phyloP scores from a whole-genome alignment of 1,140 invertebrate genomes.

The Drosophila sturtevanti region DNA sequence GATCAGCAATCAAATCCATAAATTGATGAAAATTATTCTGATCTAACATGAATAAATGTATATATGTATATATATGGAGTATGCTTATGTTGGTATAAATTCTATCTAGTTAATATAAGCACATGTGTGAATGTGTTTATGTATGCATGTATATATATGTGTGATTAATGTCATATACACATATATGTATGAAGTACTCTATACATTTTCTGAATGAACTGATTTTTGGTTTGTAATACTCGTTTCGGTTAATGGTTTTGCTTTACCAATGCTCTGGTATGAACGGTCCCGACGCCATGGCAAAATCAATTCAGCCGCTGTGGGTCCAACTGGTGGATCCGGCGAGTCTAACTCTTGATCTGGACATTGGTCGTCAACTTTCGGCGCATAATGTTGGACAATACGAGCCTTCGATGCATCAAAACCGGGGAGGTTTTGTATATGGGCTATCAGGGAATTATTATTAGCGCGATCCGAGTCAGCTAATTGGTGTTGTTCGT shows the following conservation, averaged over 20 bases:
- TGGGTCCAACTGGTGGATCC: conserved; percentile 85
- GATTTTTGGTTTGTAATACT: conserved; percentile 27
- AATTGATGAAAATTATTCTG: too few relatives aligned
- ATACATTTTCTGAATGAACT: conserved; percentile 31
- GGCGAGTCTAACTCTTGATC: conserved; percentile 69
- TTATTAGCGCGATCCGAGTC: conserved; percentile 84
- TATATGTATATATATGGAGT: neutral
- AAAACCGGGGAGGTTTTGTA: conserved; percentile 86
- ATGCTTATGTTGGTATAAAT: neutral
- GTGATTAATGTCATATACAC: neutral
- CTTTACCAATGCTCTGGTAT: conserved; percentile 83
- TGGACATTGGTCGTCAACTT: conserved; percentile 76
- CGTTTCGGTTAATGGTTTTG: conserved; percentile 11
- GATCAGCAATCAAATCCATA: too few relatives aligned
- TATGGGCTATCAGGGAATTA: conserved; percentile 86
- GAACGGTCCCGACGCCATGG: conserved; percentile 89
- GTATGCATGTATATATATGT: neutral
- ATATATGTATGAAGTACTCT: conserved; percentile 2
- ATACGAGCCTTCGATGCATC: conserved; percentile 86
- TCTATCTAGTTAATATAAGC: neutral
- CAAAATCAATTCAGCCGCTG: conserved; percentile 88
- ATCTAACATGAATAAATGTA: neutral
- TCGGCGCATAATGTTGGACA: conserved; percentile 86
- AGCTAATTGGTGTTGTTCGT: conserved; percentile 61
- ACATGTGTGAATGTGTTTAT: neutral